A percentile compares a stretch with the other conserved stretches of the same genome.
phyloP scores from a whole-genome alignment of 2,113 vertebrate genomes.

The Oreocharis arfaki region DNA sequence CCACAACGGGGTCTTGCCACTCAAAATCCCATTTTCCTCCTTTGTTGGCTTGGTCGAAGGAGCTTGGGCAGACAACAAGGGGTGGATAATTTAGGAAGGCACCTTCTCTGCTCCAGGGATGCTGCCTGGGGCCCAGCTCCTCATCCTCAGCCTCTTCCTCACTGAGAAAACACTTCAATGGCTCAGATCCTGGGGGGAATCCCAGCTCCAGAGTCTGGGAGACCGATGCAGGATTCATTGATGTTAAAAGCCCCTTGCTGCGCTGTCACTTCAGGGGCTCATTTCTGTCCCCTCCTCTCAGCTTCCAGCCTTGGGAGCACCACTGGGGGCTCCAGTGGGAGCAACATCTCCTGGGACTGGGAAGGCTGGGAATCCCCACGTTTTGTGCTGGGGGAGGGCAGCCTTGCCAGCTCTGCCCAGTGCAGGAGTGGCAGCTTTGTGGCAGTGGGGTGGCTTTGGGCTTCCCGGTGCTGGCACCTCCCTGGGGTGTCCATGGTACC shows the following conservation, averaged over 20 bases:
- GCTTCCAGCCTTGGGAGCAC: background rate
- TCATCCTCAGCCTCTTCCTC: background rate
- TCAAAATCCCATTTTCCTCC: background rate
- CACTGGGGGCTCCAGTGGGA: background rate
- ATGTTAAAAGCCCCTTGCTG: background rate
- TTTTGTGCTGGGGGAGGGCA: background rate
- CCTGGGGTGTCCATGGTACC: background rate
- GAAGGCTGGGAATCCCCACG: background rate
- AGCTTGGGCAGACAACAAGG: background rate
- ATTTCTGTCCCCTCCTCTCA: background rate
- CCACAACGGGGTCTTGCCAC: background rate
- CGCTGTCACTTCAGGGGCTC: fast-evolving
- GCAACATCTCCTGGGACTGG: background rate
- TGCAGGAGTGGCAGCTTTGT: background rate
- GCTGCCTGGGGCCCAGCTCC: background rate
- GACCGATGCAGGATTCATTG: background rate
- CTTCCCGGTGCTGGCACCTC: background rate
- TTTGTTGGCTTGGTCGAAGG: background rate
- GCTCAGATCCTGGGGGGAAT: background rate
- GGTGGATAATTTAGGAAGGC: background rate
- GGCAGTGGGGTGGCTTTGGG: background rate
- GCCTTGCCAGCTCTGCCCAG: no score
- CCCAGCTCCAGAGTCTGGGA: background rate
- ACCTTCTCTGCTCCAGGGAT: background rate
- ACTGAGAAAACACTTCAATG: fast-evolving